These are phyloP conservation scores for Sicus ferrugineus DNA, from an alignment of 2,888 invertebrate species.

Conservation along the genomic window DNA sequence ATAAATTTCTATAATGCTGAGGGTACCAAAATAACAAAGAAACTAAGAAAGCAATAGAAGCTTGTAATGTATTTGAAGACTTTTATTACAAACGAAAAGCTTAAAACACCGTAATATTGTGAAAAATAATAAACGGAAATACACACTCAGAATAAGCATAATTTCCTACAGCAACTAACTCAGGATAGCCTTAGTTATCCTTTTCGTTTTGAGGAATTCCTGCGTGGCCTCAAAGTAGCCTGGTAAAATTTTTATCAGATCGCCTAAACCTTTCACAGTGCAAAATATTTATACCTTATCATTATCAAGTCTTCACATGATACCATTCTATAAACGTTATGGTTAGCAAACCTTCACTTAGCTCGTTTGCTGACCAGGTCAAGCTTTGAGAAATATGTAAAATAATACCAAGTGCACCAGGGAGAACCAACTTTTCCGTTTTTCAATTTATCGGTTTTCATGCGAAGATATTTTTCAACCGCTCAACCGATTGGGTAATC, in stretches of 20 bases:
- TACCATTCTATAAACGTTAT: neutral
- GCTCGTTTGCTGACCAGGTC: neutral
- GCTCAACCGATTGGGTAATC: conserved; percentile 1
- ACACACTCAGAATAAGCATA: neutral
- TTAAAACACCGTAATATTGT: neutral
- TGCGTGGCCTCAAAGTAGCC: too few species aligned
- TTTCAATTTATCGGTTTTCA: neutral
- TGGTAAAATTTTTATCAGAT: too few species aligned
- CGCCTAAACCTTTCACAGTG: too few species aligned
- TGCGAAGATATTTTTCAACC: neutral
- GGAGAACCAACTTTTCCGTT: too few species aligned
- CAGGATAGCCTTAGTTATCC: neutral
- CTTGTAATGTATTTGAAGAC: too few species aligned
- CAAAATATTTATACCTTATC: too few species aligned
- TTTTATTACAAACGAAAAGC: too few species aligned
- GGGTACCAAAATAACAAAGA: too few species aligned
- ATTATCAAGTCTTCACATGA: too few species aligned
- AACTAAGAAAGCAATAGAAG: too few species aligned
- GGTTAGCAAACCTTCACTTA: neutral
- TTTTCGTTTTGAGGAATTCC: neutral
- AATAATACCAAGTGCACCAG: too few species aligned
- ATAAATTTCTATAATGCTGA: too few species aligned
- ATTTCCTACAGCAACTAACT: neutral
- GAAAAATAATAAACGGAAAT: neutral
- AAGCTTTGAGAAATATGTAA: neutral